Conservation (phyloP, 1,140 invertebrate species). For the Caligus rogercresseyi region DNA sequence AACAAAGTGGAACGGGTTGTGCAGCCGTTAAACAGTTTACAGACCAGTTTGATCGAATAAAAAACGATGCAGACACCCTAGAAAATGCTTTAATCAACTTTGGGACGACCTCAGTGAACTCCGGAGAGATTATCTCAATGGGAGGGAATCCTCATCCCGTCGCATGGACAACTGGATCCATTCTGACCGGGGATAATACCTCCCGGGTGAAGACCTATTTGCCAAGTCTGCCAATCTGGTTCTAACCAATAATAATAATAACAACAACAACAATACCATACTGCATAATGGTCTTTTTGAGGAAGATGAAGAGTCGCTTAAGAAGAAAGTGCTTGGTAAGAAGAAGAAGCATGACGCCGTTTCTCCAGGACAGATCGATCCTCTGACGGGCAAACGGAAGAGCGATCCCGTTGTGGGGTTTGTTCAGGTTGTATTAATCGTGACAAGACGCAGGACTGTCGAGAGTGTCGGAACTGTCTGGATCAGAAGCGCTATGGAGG, state of each 20-base stretch:
- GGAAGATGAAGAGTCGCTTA: background rate
- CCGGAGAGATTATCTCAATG: background rate
- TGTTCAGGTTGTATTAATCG: constrained; percentile 11
- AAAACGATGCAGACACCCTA: background rate
- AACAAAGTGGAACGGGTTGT: constrained; percentile 7
- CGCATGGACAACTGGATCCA: too few species aligned
- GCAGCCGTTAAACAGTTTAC: constrained; percentile 10
- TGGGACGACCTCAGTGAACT: background rate
- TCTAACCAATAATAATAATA: background rate
- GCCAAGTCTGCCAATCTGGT: background rate
- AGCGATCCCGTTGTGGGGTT: constrained; percentile 6
- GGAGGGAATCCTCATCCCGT: too few species aligned
- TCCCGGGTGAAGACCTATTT: background rate
- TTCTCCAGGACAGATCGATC: constrained; percentile 8
- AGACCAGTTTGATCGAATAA: constrained; percentile 4
- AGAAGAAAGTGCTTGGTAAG: background rate
- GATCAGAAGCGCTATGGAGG: constrained; percentile 15
- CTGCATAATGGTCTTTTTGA: background rate
- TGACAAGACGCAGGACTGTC: constrained; percentile 16
- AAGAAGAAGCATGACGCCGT: background rate
- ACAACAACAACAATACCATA: background rate
- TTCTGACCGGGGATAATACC: background rate
- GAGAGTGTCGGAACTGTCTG: constrained; percentile 11
- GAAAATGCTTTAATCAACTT: background rate
- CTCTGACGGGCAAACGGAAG: constrained; percentile 9